Evolutionary conservation across 2,797 vertebrate genomes (phyloP).

Genomic region (Avahi laniger): DNA sequence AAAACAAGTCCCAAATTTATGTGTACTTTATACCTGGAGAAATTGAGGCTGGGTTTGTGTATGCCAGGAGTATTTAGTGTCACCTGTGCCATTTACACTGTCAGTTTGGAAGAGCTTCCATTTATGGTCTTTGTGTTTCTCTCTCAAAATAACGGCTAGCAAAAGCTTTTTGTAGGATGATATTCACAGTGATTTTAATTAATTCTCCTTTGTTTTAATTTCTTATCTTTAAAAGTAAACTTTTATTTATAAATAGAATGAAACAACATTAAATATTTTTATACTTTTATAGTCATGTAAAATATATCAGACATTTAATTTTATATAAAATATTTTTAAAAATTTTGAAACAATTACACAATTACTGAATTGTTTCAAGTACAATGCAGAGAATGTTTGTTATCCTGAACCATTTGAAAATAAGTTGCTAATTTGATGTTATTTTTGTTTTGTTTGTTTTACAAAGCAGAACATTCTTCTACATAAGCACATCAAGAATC

Average conservation of each 20-base stretch:
- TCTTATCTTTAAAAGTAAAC: not conserved
- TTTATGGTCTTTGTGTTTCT: not conserved
- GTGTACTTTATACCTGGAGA: not conserved
- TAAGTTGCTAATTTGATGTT: not conserved
- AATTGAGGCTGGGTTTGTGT: not conserved
- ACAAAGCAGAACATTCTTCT: not conserved
- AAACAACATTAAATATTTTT: not conserved
- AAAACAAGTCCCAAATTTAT: not conserved
- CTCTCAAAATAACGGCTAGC: not conserved
- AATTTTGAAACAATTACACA: not conserved
- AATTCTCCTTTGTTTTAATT: constrained; percentile 2
- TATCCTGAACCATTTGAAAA: not conserved
- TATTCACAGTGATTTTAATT: not conserved
- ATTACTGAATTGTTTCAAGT: not conserved
- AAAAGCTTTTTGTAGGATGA: not conserved
- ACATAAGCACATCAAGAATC: not conserved
- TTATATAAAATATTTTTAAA: not conserved
- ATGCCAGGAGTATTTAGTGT: not conserved
- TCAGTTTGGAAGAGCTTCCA: not conserved
- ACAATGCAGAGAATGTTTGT: not conserved
- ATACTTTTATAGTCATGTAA: not conserved
- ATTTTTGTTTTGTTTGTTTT: not conserved
- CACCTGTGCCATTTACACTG: not conserved
- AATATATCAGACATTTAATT: not conserved
- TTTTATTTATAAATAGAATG: not conserved